A percentile compares a stretch with the other conserved stretches of the same genome.
Evolutionary conservation across 2,888 invertebrate species (phyloP).

Genomic region (Theretra japonica): DNA sequence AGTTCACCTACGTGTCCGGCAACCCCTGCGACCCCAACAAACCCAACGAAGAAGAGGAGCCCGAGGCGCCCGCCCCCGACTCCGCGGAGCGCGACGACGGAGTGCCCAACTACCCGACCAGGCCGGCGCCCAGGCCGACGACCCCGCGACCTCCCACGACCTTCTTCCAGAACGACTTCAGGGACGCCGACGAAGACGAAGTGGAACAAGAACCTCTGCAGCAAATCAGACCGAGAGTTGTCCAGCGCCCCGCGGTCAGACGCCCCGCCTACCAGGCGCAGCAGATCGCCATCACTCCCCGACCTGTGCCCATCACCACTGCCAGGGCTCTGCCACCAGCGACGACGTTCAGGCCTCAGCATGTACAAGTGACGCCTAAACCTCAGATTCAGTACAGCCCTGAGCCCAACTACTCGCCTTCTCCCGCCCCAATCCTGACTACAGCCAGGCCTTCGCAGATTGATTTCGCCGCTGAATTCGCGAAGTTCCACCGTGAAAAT

Average conservation of each 20-base stretch:
- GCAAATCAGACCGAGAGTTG: conserved; percentile 77
- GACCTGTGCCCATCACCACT: conserved; percentile 81
- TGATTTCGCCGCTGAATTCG: conserved; percentile 91
- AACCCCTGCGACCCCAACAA: conserved; percentile 94
- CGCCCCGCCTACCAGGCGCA: conserved; percentile 79
- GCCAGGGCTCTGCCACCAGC: conserved; percentile 84
- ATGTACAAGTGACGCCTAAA: conserved; percentile 84
- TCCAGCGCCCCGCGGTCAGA: conserved; percentile 75
- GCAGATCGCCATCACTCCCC: conserved; percentile 85
- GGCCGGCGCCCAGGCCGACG: conserved; percentile 74
- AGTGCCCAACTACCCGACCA: conserved; percentile 86
- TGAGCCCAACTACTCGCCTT: conserved; percentile 72
- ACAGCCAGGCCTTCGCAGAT: conserved; percentile 69
- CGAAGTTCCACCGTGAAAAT: conserved; percentile 89
- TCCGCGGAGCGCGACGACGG: conserved; percentile 86
- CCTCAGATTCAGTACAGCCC: conserved; percentile 80
- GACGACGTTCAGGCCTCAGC: conserved; percentile 87
- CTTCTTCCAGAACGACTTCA: conserved; percentile 89
- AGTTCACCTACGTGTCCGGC: conserved; percentile 94
- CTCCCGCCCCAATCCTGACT: conserved; percentile 62
- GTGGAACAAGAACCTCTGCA: conserved; percentile 82
- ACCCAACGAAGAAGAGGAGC: conserved; percentile 88
- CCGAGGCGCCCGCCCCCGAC: conserved; percentile 81
- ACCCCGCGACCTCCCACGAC: conserved; percentile 86
- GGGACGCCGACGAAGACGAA: conserved; percentile 86